Conservation (phyloP, 2,113 vertebrate genomes). For the Mastomys coucha region DNA sequence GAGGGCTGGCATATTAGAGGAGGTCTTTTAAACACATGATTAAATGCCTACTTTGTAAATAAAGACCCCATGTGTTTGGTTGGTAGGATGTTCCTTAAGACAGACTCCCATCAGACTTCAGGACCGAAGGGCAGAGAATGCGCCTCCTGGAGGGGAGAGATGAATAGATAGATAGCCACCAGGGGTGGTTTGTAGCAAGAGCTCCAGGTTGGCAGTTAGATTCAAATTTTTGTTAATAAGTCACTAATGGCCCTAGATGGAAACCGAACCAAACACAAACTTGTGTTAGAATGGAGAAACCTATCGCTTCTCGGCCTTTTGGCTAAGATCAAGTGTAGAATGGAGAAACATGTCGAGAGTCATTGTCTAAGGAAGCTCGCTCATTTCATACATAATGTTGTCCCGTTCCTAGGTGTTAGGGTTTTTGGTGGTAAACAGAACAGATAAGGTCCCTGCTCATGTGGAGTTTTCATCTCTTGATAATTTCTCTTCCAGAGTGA, state of each 20-base stretch:
- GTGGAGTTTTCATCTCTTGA: background rate
- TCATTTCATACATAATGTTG: background rate
- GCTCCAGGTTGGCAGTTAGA: background rate
- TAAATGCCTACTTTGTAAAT: background rate
- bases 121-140: background rate
- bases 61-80: background rate
- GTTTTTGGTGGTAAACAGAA: background rate
- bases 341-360: background rate
- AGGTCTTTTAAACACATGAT: background rate
- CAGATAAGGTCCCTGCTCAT: background rate
- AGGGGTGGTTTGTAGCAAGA: background rate
- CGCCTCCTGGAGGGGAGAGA: background rate
- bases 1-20: background rate
- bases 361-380: background rate
- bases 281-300: too few species aligned
- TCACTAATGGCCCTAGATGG: background rate
- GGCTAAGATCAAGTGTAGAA: too few species aligned
- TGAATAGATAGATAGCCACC: too few species aligned
- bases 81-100: background rate
- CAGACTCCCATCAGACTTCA: background rate
- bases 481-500: background rate
- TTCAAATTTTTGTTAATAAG: constrained; percentile 40
- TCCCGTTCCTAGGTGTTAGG: background rate
- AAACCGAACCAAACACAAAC: background rate
- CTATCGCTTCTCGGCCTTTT: too few species aligned